These are phyloP conservation scores for Urophycis tenuis DNA, from an alignment of 2,797 vertebrate species.

Conservation along the genomic window DNA sequence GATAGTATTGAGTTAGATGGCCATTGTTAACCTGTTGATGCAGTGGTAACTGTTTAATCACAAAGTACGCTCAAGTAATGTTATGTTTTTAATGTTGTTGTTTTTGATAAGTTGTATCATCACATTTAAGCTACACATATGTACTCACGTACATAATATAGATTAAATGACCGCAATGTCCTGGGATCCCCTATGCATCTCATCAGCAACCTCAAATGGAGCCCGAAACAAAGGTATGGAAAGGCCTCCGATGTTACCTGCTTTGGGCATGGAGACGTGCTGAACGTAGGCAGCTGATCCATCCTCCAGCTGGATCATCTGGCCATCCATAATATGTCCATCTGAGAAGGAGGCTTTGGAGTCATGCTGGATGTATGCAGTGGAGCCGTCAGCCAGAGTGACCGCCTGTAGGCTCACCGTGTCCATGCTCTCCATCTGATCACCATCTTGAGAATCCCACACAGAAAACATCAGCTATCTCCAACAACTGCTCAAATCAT, in stretches of 20 bases:
- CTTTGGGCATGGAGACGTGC: slow-evolving; percentile 89
- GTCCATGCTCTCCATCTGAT: slow-evolving; percentile 94
- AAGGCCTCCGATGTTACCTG: slow-evolving; percentile 63
- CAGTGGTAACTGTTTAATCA: background rate
- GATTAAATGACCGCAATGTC: no score
- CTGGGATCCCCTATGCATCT: no score
- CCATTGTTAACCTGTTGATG: background rate
- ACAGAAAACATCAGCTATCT: background rate
- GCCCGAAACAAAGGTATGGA: background rate
- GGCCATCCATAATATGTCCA: slow-evolving; percentile 94
- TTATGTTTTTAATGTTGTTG: no score
- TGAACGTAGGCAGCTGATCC: slow-evolving; percentile 96
- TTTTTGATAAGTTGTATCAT: no score
- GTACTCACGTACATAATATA: no score
- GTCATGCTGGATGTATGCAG: slow-evolving; percentile 96
- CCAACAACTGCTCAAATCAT: background rate
- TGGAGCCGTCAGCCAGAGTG: slow-evolving; percentile 94
- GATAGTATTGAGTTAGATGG: no score
- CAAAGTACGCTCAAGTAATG: no score
- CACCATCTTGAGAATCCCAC: slow-evolving; percentile 74
- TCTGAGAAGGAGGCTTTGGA: slow-evolving; percentile 81
- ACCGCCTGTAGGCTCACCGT: slow-evolving; percentile 97
- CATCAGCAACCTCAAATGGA: background rate
- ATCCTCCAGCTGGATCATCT: slow-evolving; percentile 96
- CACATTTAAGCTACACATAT: no score